Evolutionary conservation across 2,797 vertebrate genomes (phyloP).

Genomic region (Hippocampus kuda): DNA sequence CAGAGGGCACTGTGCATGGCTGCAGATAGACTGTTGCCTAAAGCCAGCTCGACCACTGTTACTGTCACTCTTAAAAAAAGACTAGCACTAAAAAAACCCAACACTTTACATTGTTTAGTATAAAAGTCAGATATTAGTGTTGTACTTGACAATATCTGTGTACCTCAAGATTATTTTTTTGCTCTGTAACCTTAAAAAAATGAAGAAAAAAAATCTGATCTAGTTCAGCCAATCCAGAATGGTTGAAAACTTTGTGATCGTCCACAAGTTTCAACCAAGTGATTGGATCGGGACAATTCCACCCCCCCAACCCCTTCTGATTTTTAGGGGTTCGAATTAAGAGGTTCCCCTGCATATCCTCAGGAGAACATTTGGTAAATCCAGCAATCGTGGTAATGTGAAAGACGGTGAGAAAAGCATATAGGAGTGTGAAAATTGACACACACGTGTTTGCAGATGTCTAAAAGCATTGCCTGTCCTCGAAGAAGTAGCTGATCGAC

Average conservation of each 20-base stretch:
- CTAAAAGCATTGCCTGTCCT: constrained; percentile 72
- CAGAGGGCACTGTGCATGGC: no score
- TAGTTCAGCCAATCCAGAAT: no score
- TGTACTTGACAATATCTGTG: no score
- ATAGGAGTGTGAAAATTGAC: constrained; percentile 59
- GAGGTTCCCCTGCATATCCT: neutral
- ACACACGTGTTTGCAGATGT: constrained; percentile 85
- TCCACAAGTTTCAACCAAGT: no score
- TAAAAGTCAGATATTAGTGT: no score
- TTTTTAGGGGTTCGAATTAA: neutral
- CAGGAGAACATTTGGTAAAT: neutral
- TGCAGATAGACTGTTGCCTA: neutral
- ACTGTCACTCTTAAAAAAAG: neutral
- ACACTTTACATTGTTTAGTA: neutral
- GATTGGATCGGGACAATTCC: no score
- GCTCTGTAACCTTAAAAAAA: no score
- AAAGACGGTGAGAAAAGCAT: constrained; percentile 40
- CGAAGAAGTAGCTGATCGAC: constrained; percentile 47
- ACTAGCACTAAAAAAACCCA: no score
- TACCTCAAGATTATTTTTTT: no score
- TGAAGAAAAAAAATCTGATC: no score
- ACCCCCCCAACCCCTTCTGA: no score
- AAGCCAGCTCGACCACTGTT: neutral
- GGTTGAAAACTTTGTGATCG: no score
- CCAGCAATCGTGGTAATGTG: constrained; percentile 8